phyloP scores from a whole-genome alignment of 1,140 invertebrate genomes.

The Caerostris darwini region DNA sequence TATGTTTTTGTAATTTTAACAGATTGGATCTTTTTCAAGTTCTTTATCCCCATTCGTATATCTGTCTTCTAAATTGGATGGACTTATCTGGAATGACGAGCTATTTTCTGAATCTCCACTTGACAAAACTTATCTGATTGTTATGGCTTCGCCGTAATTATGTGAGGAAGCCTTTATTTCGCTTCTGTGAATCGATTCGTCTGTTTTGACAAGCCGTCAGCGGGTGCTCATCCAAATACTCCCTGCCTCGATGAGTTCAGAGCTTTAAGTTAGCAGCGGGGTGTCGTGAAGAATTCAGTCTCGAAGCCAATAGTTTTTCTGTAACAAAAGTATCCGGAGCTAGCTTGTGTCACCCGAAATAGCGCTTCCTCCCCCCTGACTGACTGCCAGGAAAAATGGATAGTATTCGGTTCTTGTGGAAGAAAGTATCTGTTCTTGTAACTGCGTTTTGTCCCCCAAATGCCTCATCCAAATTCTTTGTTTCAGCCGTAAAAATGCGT shows the following conservation, averaged over 20 bases:
- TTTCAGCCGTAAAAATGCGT: neutral
- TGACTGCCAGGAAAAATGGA: conserved; percentile 50
- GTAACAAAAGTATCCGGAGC: conserved; percentile 55
- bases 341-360: conserved; percentile 46
- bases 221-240: neutral
- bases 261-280: neutral
- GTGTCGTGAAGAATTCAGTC: conserved; percentile 30
- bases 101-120: too few relatives aligned
- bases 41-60: too few relatives aligned
- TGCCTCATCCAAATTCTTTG: conserved; percentile 46
- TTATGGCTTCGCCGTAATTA: neutral
- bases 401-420: neutral
- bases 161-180: neutral
- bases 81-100: too few relatives aligned
- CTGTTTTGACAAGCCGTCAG: neutral
- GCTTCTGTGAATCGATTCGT: neutral
- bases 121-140: neutral
- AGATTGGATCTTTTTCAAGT: too few relatives aligned
- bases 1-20: too few relatives aligned
- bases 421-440: neutral
- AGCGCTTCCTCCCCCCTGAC: neutral
- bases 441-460: neutral
- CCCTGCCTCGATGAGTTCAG: neutral
- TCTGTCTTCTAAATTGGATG: too few relatives aligned
- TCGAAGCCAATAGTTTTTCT: conserved; percentile 65